Conservation (phyloP, 2,113 vertebrate genomes). For the Zapornia atra region DNA sequence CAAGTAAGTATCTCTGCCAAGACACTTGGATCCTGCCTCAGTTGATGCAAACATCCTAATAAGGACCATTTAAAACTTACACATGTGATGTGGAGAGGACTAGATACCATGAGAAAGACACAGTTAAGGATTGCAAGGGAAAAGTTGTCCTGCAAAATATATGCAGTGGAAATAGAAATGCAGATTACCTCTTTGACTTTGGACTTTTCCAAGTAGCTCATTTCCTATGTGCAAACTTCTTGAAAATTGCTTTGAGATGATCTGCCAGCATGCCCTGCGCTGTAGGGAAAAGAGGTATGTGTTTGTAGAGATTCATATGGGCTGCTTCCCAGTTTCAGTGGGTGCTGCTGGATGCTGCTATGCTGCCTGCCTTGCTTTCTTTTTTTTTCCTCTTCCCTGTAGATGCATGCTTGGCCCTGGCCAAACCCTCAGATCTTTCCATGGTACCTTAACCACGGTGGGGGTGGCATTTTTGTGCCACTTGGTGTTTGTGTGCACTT, state of each 20-base stretch:
- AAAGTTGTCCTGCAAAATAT: background rate
- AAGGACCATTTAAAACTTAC: background rate
- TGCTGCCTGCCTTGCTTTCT: background rate
- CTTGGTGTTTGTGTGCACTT: background rate
- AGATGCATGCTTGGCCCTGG: background rate
- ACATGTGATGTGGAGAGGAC: background rate
- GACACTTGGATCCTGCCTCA: background rate
- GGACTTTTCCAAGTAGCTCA: background rate
- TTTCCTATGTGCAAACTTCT: background rate
- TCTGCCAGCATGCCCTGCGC: accelerated
- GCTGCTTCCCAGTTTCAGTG: accelerated
- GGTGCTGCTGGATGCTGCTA: background rate
- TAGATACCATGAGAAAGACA: background rate
- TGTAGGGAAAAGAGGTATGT: accelerated
- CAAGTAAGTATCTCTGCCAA: background rate
- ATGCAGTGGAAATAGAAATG: background rate
- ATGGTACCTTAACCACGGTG: accelerated
- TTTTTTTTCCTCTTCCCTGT: background rate
- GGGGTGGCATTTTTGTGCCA: background rate
- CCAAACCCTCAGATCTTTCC: background rate
- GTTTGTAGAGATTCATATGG: accelerated
- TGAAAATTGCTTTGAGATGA: background rate
- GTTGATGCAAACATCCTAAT: background rate
- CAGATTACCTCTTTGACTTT: background rate
- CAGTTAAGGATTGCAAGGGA: background rate